Evolutionary conservation across 2,888 invertebrate species (phyloP), one percentile per base, ranked within the genome.

Genomic region (Bellardia bayeri): DNA sequence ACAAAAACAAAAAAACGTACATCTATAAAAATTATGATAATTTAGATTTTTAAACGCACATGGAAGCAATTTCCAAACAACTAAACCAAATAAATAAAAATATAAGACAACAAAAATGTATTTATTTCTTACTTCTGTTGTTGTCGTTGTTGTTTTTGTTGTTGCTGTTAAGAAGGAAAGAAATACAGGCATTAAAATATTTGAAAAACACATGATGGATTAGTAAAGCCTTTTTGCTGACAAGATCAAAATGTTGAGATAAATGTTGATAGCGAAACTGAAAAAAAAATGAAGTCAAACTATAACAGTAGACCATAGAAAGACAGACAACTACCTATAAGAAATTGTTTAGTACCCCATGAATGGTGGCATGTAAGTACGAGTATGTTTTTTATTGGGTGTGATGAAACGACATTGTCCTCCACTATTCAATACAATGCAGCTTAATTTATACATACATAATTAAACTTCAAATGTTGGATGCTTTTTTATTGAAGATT

Each of bases 181-280:
- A 58, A 72, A 51, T 51, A 72, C 9, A 33, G 30, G 13, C 30
- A 54, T 66, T 37, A 64, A 81, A 63, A 74, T 66, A 63, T 74
- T 72, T 74, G 74, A 51, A 33, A 58, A 82, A 56, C 69, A 82
- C 79, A 82, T 87, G 87, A 87, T 87, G 87, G 87, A 85, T 87
- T 85, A 87, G 85, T 82, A 61, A 69, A 85, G 82, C 71, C 75
- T 79, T 76, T 87, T 79, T 79, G 79, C 87, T 87, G 87, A 87
- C 87, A 87, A 87, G 87, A 87, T 87, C 87, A 71, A 87, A 87
- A 85, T 85, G 79, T 75, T 69, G 64, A 82, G 87, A 87, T 87
- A 87, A 87, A 85, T 45, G 75, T 68, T 71, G 80, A 75, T 79
- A 82, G 63, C 63, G 42, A 82, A 75, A 87, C 54, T 68, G 51